Percentiles rank a stretch among this genome's conserved stretches.
phyloP scores from a whole-genome alignment of 2,113 vertebrate genomes.

The Actinemys pallida region DNA sequence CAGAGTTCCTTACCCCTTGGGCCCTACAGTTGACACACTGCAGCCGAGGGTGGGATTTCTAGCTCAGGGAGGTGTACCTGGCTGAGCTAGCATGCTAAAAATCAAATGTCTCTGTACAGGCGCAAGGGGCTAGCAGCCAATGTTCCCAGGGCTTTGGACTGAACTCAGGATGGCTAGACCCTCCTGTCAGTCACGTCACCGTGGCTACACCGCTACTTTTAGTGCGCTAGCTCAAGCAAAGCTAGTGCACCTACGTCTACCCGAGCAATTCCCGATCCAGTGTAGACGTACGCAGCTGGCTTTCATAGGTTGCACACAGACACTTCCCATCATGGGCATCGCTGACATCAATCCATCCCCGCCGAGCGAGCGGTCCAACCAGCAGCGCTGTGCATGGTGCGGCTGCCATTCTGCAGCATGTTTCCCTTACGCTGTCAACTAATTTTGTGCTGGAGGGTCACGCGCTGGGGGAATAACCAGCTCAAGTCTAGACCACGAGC shows the following conservation, averaged over 20 bases:
- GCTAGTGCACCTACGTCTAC: neutral
- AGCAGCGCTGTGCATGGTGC: fast-evolving
- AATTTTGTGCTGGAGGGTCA: neutral
- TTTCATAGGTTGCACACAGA: fast-evolving
- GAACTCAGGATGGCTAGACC: neutral
- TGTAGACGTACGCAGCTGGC: fast-evolving
- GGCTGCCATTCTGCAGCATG: fast-evolving
- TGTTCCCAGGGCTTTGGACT: neutral
- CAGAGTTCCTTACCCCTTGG: neutral
- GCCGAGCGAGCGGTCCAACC: fast-evolving
- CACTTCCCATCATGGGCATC: neutral
- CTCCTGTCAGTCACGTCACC: neutral
- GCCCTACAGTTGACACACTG: too few species aligned
- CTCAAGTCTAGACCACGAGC: neutral
- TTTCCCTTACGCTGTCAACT: neutral
- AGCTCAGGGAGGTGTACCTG: too few species aligned
- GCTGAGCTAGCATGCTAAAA: too few species aligned
- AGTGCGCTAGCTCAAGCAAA: neutral
- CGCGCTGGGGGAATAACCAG: neutral
- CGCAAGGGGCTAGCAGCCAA: too few species aligned
- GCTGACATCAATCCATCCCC: fast-evolving
- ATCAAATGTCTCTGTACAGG: too few species aligned
- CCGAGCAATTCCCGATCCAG: neutral
- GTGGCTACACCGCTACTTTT: neutral
- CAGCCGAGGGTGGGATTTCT: too few species aligned